Conservation (phyloP, 2,797 vertebrate species). For the Alauda arvensis region DNA sequence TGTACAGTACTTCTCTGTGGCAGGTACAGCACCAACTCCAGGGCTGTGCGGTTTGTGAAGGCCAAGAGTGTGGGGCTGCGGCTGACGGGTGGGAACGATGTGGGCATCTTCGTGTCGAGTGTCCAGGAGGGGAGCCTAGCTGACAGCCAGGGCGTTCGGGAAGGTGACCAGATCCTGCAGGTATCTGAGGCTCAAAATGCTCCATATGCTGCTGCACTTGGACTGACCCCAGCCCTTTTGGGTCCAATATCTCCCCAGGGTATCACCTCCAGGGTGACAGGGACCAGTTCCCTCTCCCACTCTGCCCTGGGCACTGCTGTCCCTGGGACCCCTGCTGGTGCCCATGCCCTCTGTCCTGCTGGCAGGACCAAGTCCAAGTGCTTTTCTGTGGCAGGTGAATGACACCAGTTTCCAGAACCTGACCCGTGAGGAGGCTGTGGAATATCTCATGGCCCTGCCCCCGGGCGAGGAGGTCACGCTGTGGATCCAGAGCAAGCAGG, state of each 20-base stretch:
- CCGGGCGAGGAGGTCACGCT: conserved; percentile 78
- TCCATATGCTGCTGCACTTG: accelerated
- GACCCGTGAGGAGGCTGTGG: conserved; percentile 91
- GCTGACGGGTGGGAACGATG: conserved; percentile 90
- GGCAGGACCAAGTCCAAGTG: not conserved
- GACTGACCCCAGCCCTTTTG: not conserved
- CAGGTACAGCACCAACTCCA: conserved; percentile 84
- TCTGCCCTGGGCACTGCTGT: not conserved
- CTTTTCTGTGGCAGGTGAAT: conserved; percentile 79
- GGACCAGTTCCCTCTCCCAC: not conserved
- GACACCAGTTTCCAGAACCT: conserved; percentile 81
- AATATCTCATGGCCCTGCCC: conserved; percentile 82
- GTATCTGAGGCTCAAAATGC: conserved; percentile 46
- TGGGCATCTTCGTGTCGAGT: conserved; percentile 91
- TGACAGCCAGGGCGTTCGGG: conserved; percentile 79
- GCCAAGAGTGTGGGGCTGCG: conserved; percentile 85
- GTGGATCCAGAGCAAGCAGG: conserved; percentile 86
- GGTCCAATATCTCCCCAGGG: not conserved
- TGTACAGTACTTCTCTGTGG: accelerated
- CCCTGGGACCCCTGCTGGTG: not conserved
- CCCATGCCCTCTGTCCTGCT: accelerated
- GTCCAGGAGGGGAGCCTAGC: conserved; percentile 91
- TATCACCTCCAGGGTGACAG: not conserved
- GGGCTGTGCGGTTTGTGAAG: conserved; percentile 81
- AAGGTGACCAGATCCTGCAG: conserved; percentile 94